Conservation (phyloP, 1,140 invertebrate species). For the Tenebrio molitor region DNA sequence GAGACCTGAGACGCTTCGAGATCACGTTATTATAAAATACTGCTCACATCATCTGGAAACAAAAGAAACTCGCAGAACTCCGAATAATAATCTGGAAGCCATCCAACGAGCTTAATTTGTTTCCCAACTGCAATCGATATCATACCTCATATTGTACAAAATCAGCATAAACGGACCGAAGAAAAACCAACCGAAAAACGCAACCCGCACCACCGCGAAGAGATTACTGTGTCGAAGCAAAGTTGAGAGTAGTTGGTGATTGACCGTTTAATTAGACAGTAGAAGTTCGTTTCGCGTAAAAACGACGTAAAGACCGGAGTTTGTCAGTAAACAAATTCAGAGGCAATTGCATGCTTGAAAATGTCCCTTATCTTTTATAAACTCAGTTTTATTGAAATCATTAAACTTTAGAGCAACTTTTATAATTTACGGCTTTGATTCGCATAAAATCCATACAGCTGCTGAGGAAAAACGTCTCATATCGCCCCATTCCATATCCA, state of each 20-base stretch:
- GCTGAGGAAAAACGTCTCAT: constrained; percentile 5
- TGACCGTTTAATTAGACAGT: neutral
- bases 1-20: neutral
- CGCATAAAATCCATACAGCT: constrained; percentile 16
- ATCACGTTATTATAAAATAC: constrained; percentile 27
- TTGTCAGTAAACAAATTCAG: neutral
- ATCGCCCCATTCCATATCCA: constrained; percentile 1
- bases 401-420: constrained; percentile 36
- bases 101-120: constrained; percentile 35
- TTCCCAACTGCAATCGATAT: constrained; percentile 35
- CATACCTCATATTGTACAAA: constrained; percentile 16
- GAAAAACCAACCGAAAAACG: neutral
- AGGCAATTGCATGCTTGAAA: constrained; percentile 19
- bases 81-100: constrained; percentile 34
- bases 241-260: no score
- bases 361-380: constrained; percentile 29
- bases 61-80: constrained; percentile 28
- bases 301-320: constrained; percentile 1
- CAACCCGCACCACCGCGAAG: no score
- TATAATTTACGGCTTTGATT: constrained; percentile 30
- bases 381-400: constrained; percentile 34
- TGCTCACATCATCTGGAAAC: constrained; percentile 29
- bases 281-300: constrained; percentile 13
- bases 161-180: neutral
- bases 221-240: no score